Conservation (phyloP, 2,888 invertebrate genomes). For the Monoplex corrugatus region DNA sequence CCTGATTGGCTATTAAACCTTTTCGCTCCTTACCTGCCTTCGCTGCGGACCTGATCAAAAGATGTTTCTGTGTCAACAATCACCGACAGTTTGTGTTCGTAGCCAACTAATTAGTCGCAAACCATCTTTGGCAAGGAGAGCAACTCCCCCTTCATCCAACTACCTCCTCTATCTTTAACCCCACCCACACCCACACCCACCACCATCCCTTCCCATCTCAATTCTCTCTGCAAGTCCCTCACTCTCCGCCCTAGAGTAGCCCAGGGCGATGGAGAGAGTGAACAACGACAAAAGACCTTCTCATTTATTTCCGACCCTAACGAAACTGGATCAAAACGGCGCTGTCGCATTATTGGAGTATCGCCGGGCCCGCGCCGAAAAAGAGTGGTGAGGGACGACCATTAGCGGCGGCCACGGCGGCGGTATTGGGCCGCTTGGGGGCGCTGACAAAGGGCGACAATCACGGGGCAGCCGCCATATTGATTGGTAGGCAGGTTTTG, state of each 20-base stretch:
- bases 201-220: neutral
- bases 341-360: conserved; percentile 10
- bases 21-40: neutral
- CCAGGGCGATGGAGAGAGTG: neutral
- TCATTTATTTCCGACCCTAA: conserved; percentile 29
- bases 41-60: neutral
- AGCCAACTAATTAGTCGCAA: too few relatives aligned
- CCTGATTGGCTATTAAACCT: neutral
- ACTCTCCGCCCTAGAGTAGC: too few relatives aligned
- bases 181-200: neutral
- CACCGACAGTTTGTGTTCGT: too few relatives aligned
- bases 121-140: too few relatives aligned
- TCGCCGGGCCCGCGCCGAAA: neutral
- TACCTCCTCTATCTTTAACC: too few relatives aligned
- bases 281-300: neutral
- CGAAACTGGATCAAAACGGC: conserved; percentile 12
- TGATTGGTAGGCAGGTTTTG: neutral
- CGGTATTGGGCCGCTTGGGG: neutral
- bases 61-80: neutral
- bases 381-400: neutral
- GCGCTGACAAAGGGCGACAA: conserved; percentile 35
- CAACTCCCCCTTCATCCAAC: too few relatives aligned
- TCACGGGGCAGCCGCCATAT: conserved; percentile 23
- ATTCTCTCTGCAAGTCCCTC: too few relatives aligned
- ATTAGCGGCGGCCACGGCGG: conserved; percentile 1